Conservation (phyloP, 2,113 vertebrate genomes). For the Acanthochromis polyacanthus region DNA sequence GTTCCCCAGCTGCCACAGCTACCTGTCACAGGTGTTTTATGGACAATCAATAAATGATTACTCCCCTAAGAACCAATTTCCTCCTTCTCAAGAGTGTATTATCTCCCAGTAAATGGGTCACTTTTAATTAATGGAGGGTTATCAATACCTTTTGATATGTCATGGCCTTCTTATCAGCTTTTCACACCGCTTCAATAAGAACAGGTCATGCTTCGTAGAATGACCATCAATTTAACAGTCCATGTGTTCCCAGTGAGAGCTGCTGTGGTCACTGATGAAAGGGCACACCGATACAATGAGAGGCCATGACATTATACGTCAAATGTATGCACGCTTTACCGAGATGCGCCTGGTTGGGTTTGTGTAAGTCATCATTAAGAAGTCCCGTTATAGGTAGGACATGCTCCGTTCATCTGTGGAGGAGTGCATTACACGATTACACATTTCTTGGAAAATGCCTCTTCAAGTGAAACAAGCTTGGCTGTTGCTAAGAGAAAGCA, state of each 20-base stretch:
- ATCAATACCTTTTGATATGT: constrained; percentile 35
- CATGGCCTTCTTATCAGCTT: constrained; percentile 29
- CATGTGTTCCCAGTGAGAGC: constrained; percentile 4
- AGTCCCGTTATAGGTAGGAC: constrained; percentile 5
- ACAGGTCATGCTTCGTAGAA: constrained; percentile 23
- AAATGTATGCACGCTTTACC: not conserved
- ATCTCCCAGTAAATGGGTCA: constrained; percentile 44
- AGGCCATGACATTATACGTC: not conserved
- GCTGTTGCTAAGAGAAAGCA: constrained; percentile 11
- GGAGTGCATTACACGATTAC: constrained; percentile 7
- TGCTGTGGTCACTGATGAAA: not conserved
- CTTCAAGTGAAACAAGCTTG: not conserved
- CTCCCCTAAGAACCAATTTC: constrained; percentile 17
- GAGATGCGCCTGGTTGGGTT: not conserved
- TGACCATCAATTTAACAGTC: constrained; percentile 29
- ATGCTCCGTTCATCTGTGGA: constrained; percentile 31
- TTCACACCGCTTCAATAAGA: not conserved
- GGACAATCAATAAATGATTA: constrained; percentile 36
- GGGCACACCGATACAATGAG: constrained; percentile 1
- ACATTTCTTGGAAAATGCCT: constrained; percentile 23
- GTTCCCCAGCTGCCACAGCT: constrained; percentile 18
- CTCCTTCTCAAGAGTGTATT: constrained; percentile 22
- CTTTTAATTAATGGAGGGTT: constrained; percentile 35
- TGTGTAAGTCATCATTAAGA: constrained; percentile 22
- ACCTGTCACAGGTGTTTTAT: constrained; percentile 41